Conservation (phyloP, 2,888 invertebrate genomes). For the Caenorhabditis zanzibari region DNA sequence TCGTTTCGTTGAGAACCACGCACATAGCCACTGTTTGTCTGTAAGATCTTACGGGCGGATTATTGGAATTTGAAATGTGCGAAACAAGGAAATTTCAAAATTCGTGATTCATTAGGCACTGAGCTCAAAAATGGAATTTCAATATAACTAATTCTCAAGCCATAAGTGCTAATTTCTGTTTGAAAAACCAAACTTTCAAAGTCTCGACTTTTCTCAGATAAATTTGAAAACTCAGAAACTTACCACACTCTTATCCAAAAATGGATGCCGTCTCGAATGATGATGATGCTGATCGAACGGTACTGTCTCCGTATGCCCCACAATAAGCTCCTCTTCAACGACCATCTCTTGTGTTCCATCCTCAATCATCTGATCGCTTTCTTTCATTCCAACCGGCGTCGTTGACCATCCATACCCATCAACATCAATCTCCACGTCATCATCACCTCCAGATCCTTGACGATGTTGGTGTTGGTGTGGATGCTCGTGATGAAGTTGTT, state of each 20-base stretch:
- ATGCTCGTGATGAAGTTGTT: not conserved
- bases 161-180: too few relatives aligned
- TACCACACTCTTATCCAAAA: constrained; percentile 5
- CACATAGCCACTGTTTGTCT: constrained; percentile 31
- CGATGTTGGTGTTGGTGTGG: not conserved
- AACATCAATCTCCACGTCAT: constrained; percentile 2
- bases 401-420: not conserved
- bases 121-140: too few relatives aligned
- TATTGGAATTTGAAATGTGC: not conserved
- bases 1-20: constrained; percentile 54
- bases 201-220: too few relatives aligned
- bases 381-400: not conserved
- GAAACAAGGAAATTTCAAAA: not conserved
- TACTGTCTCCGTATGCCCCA: constrained; percentile 27
- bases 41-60: not conserved
- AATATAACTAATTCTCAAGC: too few relatives aligned
- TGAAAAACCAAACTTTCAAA: too few relatives aligned
- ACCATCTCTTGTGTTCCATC: constrained; percentile 23
- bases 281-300: not conserved
- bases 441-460: not conserved
- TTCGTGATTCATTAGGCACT: too few relatives aligned
- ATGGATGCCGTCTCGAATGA: not conserved
- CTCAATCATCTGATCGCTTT: not conserved
- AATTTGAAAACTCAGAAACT: too few relatives aligned
- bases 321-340: constrained; percentile 27